These are phyloP conservation scores for Aethes cnicana DNA, from an alignment of 2,888 invertebrate genomes.

Conservation along the genomic window DNA sequence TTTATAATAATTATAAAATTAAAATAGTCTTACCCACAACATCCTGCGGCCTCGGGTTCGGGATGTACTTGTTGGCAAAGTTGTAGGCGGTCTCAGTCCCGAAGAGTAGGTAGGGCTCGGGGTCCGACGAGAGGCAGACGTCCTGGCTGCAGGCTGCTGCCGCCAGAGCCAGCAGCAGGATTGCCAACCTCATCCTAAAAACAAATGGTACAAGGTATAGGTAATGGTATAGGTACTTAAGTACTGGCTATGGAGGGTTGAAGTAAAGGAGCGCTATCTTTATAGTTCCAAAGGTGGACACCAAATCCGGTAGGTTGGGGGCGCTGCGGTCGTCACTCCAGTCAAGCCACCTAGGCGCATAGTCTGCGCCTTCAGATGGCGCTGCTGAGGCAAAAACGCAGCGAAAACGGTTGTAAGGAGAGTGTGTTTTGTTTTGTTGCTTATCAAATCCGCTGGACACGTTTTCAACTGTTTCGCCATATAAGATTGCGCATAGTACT, in stretches of 20 bases:
- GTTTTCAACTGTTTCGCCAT: too few relatives aligned
- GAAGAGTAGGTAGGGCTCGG: conserved; percentile 86
- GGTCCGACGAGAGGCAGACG: conserved; percentile 83
- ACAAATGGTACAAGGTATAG: neutral
- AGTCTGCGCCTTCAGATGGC: too few relatives aligned
- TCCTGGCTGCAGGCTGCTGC: conserved; percentile 64
- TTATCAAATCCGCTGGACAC: too few relatives aligned
- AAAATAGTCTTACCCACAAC: conserved; percentile 83
- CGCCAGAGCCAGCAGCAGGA: conserved; percentile 45
- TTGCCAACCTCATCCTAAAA: conserved; percentile 45
- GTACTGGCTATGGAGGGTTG: neutral
- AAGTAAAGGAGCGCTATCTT: too few relatives aligned
- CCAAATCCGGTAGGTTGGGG: too few relatives aligned
- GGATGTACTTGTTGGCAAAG: conserved; percentile 81
- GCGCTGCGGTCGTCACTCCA: too few relatives aligned
- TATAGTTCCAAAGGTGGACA: too few relatives aligned
- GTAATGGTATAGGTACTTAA: neutral
- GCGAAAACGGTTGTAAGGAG: too few relatives aligned
- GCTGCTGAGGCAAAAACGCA: too few relatives aligned
- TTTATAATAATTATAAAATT: neutral
- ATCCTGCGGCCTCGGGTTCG: conserved; percentile 81
- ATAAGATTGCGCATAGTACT: too few relatives aligned
- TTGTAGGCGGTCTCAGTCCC: conserved; percentile 90
- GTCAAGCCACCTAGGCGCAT: too few relatives aligned
- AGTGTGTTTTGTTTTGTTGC: too few relatives aligned